Percentiles rank a stretch among this genome's conserved stretches.
Conservation (phyloP, 1,140 invertebrate species). For the Bemisia tabaci region DNA sequence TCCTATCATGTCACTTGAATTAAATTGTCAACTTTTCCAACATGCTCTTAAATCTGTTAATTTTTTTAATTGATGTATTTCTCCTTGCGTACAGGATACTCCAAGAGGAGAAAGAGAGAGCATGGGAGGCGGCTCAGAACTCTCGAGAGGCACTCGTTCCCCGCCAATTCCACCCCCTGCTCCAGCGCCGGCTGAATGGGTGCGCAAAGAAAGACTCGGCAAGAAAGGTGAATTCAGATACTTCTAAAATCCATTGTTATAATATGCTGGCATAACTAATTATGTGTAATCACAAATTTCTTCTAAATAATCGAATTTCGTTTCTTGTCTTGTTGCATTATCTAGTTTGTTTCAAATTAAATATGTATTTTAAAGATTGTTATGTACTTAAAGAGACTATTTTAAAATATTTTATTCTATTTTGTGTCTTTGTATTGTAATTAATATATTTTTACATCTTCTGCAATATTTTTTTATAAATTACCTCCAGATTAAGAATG, state of each 20-base stretch:
- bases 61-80: no score
- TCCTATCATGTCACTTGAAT: no score
- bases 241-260: constrained; percentile 51
- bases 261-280: no score
- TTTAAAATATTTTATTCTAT: not conserved
- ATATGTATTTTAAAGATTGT: not conserved
- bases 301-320: no score
- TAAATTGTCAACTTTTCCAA: no score
- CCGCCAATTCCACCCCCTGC: constrained; percentile 33
- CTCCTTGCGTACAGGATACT: constrained; percentile 30
- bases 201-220: constrained; percentile 71
- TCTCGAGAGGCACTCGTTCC: constrained; percentile 20
- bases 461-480: no score
- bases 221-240: constrained; percentile 94
- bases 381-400: not conserved
- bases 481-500: no score
- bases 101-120: constrained; percentile 28
- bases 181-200: constrained; percentile 57
- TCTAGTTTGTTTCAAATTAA: not conserved
- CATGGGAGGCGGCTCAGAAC: constrained; percentile 33
- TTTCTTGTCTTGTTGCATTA: not conserved
- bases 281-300: no score
- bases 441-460: no score
- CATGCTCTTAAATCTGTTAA: no score
- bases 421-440: not conserved